A percentile compares a stretch with the other conserved stretches of the same genome.
Evolutionary conservation across 2,888 invertebrate genomes (phyloP).

Genomic region (Oasisia sp.): DNA sequence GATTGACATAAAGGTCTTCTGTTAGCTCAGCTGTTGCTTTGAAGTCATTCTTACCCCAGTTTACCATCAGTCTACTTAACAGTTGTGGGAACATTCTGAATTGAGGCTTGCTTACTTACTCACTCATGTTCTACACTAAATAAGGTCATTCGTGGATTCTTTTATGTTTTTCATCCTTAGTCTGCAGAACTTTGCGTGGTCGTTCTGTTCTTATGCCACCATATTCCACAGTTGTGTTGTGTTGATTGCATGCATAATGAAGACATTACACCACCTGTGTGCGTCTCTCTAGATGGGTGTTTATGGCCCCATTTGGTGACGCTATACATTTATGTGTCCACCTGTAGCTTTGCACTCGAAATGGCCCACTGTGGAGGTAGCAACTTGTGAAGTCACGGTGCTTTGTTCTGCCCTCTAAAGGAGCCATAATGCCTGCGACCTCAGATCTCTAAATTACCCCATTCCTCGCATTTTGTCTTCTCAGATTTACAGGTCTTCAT

Average conservation of each 20-base stretch:
- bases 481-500: not conserved
- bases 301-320: not conserved
- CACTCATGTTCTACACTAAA: too few relatives aligned
- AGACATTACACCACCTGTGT: not conserved
- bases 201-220: not conserved
- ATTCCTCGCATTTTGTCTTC: not conserved
- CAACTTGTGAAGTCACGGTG: not conserved
- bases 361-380: not conserved
- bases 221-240: not conserved
- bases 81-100: not conserved
- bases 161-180: too few relatives aligned
- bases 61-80: too few relatives aligned
- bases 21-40: too few relatives aligned
- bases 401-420: not conserved
- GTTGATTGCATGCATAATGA: not conserved
- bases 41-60: too few relatives aligned
- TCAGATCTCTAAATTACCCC: not conserved
- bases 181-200: too few relatives aligned
- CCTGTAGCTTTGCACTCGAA: not conserved
- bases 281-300: not conserved
- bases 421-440: not conserved
- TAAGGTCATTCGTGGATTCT: too few relatives aligned
- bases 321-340: conserved; percentile 8
- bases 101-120: too few relatives aligned
- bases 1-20: too few relatives aligned